Base-by-base conservation (phyloP, 2,113 vertebrate species). In the Gopherus evgoodei region DNA sequence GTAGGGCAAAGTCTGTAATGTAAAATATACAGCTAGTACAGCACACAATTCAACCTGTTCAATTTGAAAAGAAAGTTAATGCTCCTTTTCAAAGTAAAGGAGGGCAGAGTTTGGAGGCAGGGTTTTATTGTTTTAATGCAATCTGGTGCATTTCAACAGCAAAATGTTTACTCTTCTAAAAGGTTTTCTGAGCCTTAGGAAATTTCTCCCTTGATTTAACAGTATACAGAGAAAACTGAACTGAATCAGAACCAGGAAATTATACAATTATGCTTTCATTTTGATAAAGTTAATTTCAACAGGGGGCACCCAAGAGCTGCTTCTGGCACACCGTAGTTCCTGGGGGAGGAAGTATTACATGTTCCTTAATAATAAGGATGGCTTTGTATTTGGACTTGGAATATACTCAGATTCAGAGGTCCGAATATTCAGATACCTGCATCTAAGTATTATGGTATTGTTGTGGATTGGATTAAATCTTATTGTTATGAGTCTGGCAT, bases 151-250 rank as follows among this genome's bases (percentile, higher is more conserved):
- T n/a, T 80, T 75, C 3, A 21, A 90, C 88, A 88, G 5, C n/a
- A 91, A 91, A 96, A 85, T 90, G 93, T 93, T 96, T 93, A 65
- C 5, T 87, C 5, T 86, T 89, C 11, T 11, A 47, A 93, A 93
- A 54, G 84, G 54, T 10, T 13, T 5, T 29, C 89, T 87, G 85
- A 87, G 6, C 29, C 14, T 42, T 82, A 83, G 76, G 79, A n/a
- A 42, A 13, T 12, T 86, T 31, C 47, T 90, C 27, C 16, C n/a
- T 87, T n/a, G 59, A 79, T 82, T 89, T 87, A 82, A 65, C 27
- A 84, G 10, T 81, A 69, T 56, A 84, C 81, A 52, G 7, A 86
- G 44, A 87, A 16, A 86, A 0, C 83, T 91, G 52, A 50, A 57
- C 25, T 57, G 6, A 85, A 72, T 89, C 21, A 84, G 91, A 78